Evolutionary conservation across 2,888 invertebrate species (phyloP).

Genomic region (Cerastoderma edule): DNA sequence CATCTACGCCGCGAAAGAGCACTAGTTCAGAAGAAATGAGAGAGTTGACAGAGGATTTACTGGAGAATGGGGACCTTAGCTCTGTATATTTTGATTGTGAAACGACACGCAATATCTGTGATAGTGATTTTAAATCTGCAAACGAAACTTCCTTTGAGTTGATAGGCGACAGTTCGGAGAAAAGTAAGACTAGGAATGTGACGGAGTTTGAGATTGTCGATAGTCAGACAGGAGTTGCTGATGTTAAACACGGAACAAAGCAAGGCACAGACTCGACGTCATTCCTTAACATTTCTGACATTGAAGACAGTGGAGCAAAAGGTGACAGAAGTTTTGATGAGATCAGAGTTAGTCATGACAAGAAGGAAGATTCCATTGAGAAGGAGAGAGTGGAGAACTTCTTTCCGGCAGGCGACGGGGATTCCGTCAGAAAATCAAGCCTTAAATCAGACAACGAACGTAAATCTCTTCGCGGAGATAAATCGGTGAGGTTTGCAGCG

Average conservation of each 20-base stretch:
- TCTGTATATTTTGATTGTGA: constrained; percentile 57
- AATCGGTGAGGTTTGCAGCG: constrained; percentile 54
- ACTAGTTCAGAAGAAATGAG: constrained; percentile 35
- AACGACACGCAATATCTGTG: constrained; percentile 29
- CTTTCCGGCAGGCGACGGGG: constrained; percentile 30
- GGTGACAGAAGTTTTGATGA: constrained; percentile 14
- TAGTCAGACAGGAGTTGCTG: background rate
- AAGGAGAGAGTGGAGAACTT: constrained; percentile 10
- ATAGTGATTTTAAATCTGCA: constrained; percentile 42
- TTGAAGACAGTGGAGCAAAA: constrained; percentile 6
- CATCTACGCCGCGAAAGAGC: constrained; percentile 57
- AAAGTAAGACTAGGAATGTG: constrained; percentile 38
- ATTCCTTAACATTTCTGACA: constrained; percentile 62
- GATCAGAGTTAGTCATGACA: constrained; percentile 42
- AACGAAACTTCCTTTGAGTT: constrained; percentile 66
- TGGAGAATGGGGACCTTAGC: constrained; percentile 54
- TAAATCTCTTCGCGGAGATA: constrained; percentile 43
- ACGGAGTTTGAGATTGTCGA: constrained; percentile 59
- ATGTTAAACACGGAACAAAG: constrained; percentile 15
- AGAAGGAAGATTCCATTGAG: constrained; percentile 40
- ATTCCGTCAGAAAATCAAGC: constrained; percentile 20
- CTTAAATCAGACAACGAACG: constrained; percentile 24
- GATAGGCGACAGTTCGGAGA: constrained; percentile 44
- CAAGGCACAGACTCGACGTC: constrained; percentile 52
- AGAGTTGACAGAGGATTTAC: constrained; percentile 37